Base-by-base conservation (phyloP, 1,140 invertebrate species). In the Drosophila teissieri region DNA sequence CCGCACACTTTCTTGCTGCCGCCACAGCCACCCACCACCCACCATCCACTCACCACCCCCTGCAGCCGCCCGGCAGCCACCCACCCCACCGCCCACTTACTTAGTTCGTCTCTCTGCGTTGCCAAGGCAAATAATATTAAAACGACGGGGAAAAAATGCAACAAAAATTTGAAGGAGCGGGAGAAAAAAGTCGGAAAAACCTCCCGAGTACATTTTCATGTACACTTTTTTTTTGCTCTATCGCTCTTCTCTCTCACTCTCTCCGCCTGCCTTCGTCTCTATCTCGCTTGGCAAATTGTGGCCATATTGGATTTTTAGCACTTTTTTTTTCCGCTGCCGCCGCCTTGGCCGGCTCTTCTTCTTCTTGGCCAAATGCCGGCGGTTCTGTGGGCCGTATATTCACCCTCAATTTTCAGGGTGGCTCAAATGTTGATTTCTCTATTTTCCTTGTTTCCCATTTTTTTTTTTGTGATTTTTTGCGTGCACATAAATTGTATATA, bases 291-390 rank as follows among this genome's bases (percentile, higher is more conserved):
- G 84, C 84, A 89, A 89, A 89, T 84, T 89, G 84, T 89, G 88
- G 84, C 84, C 84, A 89, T 89, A 89, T 89, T 89, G 84, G 85
- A 89, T 89, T 90, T 86, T 88, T 89, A 88, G 83, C 79, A 64
- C 62, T 73, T 68, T 85, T 68, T 68, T 85, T 80, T 84, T 64
- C 60, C 73, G 54, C 60, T 49, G 56, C 58, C 48, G n/a, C n/a
- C 46, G 14, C 37, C 34, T 49, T 14, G 24, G 14, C 46, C 46
- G 24, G 24, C 45, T 46, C 22, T 64, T 63, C 53, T 70, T 63
- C 53, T 65, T 65, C 65, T 69, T 63, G 52, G 70, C 49, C 75
- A 80, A 84, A 89, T 84, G 84, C 85, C 85, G 85, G 84, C 78
- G 84, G 84, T 84, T 88, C 34, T 73, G 67, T 83, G 78, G 83